A percentile compares a stretch with the other conserved stretches of the same genome.
phyloP scores from a whole-genome alignment of 1,140 invertebrate genomes.

The Vanessa tameamea region DNA sequence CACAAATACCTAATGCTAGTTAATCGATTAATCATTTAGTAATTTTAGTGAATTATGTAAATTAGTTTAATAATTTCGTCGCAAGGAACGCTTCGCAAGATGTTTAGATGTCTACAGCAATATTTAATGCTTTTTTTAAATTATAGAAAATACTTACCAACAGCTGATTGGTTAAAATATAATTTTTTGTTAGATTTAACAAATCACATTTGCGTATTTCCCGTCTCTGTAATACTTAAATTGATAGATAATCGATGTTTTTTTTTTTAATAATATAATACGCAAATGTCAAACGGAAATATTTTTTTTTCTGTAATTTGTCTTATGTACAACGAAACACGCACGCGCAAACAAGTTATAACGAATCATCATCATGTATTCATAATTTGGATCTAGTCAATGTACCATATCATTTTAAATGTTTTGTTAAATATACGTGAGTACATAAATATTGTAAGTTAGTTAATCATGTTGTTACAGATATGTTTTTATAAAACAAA shows the following conservation, averaged over 20 bases:
- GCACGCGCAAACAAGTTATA: constrained; percentile 3
- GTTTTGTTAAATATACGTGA: constrained; percentile 61
- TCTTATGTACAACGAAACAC: constrained; percentile 34
- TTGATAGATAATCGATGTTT: neutral
- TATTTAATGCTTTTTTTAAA: constrained; percentile 19
- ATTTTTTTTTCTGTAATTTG: constrained; percentile 6
- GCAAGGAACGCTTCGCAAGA: constrained; percentile 20
- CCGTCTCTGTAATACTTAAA: neutral
- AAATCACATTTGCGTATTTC: constrained; percentile 10
- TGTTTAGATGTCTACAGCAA: constrained; percentile 18
- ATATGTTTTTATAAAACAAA: constrained; percentile 79
- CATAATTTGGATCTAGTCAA: constrained; percentile 58
- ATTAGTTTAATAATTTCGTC: constrained; percentile 14
- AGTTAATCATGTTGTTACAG: constrained; percentile 77
- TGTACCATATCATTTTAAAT: constrained; percentile 78
- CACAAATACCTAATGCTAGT: constrained; percentile 76
- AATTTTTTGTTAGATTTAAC: constrained; percentile 1
- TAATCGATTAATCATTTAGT: constrained; percentile 68
- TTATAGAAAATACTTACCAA: constrained; percentile 5
- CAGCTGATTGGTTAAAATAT: constrained; percentile 20
- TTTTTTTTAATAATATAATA: neutral
- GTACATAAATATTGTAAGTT: constrained; percentile 64
- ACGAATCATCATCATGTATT: constrained; percentile 9
- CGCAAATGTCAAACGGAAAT: constrained; percentile 12
- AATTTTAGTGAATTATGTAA: constrained; percentile 52